Conservation (phyloP, 2,888 invertebrate species). For the Hymenopus coronatus region DNA sequence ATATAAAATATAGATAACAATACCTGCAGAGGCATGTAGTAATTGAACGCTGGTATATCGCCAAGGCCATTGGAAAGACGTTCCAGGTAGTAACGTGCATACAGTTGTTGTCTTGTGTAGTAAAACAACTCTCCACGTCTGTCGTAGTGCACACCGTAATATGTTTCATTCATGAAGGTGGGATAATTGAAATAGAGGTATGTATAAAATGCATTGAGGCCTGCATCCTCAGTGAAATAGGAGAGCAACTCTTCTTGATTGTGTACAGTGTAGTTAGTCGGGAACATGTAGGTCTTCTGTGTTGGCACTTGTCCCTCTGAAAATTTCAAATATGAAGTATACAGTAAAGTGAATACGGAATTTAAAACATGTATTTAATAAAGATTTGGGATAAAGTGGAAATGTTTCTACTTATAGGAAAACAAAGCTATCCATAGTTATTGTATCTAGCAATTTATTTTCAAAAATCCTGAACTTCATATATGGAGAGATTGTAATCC, state of each 20-base stretch:
- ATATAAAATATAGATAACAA: neutral
- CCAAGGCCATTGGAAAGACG: conserved; percentile 67
- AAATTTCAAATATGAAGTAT: neutral
- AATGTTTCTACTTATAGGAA: no score
- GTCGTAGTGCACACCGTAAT: conserved; percentile 48
- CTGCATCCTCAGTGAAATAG: conserved; percentile 70
- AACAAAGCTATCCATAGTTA: no score
- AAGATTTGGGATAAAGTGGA: no score
- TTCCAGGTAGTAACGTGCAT: conserved; percentile 71
- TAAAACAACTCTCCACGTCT: conserved; percentile 46
- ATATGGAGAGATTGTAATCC: no score
- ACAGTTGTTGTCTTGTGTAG: conserved; percentile 63
- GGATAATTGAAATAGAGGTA: conserved; percentile 61
- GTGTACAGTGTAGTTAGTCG: conserved; percentile 32
- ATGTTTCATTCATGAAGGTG: conserved; percentile 59
- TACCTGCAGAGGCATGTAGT: conserved; percentile 42
- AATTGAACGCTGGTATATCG: conserved; percentile 60
- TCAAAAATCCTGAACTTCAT: no score
- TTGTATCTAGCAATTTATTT: no score
- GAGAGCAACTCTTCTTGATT: conserved; percentile 44
- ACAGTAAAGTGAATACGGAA: neutral
- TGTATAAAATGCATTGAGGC: conserved; percentile 64
- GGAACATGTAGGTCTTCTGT: conserved; percentile 26
- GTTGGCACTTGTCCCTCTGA: neutral
- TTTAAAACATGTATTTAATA: neutral